Evolutionary conservation across 2,888 invertebrate genomes (phyloP).

Genomic region (Chloroclystis v-ata): DNA sequence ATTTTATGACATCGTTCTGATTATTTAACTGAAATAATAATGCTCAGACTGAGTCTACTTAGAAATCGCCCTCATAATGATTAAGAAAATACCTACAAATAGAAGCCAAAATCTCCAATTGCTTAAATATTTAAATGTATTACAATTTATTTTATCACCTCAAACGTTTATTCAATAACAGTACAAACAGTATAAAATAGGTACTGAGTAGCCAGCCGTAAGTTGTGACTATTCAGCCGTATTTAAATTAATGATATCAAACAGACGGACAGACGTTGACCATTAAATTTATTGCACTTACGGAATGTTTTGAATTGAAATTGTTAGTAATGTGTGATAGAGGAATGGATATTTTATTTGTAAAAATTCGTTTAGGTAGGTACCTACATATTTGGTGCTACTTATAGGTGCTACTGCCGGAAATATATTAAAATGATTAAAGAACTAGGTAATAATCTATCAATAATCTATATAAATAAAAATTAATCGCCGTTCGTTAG

Average conservation of each 20-base stretch:
- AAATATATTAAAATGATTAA: too few species aligned
- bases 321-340: conserved; percentile 3
- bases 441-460: too few species aligned
- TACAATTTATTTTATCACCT: conserved; percentile 2
- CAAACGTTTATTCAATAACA: conserved; percentile 12
- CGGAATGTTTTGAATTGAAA: conserved; percentile 13
- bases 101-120: too few species aligned
- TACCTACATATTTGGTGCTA: neutral
- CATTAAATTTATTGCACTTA: conserved; percentile 20
- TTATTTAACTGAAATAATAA: too few species aligned
- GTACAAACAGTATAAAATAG: conserved; percentile 13
- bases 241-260: conserved; percentile 22
- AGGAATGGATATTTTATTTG: neutral
- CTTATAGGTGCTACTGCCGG: neutral
- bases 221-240: conserved; percentile 17
- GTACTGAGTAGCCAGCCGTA: conserved; percentile 9
- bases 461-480: too few species aligned
- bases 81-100: too few species aligned
- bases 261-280: conserved; percentile 17
- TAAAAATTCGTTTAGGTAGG: neutral
- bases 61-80: too few species aligned
- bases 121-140: neutral
- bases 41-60: too few species aligned
- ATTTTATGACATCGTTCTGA: too few species aligned
- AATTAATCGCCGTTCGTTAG: too few species aligned